A percentile compares a stretch with the other conserved stretches of the same genome.
Evolutionary conservation across 2,113 vertebrate genomes (phyloP).

Genomic region (Chiloscyllium plagiosum): DNA sequence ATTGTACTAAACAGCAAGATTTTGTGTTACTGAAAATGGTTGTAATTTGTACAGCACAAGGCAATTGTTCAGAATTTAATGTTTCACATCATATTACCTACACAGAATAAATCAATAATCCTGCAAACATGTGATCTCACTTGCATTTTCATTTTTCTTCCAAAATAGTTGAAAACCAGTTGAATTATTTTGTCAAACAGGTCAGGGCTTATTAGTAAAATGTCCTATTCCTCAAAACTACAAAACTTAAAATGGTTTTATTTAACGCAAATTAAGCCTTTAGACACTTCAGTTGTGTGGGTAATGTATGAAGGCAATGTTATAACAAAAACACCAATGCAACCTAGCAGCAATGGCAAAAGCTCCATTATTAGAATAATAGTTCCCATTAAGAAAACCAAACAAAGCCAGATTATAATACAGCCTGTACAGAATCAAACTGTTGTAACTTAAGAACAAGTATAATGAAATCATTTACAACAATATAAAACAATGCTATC

Average conservation of each 20-base stretch:
- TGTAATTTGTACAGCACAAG: slow-evolving; percentile 39
- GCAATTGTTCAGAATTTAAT: slow-evolving; percentile 35
- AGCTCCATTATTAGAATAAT: slow-evolving; percentile 69
- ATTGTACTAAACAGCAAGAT: slow-evolving; percentile 35
- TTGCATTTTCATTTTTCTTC: slow-evolving; percentile 4
- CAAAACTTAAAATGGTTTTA: slow-evolving; percentile 24
- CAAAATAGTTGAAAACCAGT: not conserved
- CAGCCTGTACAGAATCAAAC: slow-evolving; percentile 82
- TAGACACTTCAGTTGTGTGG: not conserved
- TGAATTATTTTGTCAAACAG: slow-evolving; percentile 1
- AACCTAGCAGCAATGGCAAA: slow-evolving; percentile 83
- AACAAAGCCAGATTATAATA: slow-evolving; percentile 60
- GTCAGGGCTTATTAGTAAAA: not conserved
- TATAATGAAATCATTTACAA: slow-evolving; percentile 78
- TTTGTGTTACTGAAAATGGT: slow-evolving; percentile 27
- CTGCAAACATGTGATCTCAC: slow-evolving; percentile 23
- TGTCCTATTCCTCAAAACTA: slow-evolving; percentile 22
- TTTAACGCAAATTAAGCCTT: slow-evolving; percentile 24
- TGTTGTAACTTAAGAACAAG: slow-evolving; percentile 82
- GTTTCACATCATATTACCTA: slow-evolving; percentile 34
- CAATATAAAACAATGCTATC: slow-evolving; percentile 87
- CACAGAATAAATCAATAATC: slow-evolving; percentile 29
- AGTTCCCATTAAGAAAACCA: slow-evolving; percentile 74
- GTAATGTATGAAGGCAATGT: slow-evolving; percentile 18
- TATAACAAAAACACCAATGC: slow-evolving; percentile 66